These are phyloP conservation scores for Panopea generosa DNA, from an alignment of 2,888 invertebrate genomes.

Conservation along the genomic window DNA sequence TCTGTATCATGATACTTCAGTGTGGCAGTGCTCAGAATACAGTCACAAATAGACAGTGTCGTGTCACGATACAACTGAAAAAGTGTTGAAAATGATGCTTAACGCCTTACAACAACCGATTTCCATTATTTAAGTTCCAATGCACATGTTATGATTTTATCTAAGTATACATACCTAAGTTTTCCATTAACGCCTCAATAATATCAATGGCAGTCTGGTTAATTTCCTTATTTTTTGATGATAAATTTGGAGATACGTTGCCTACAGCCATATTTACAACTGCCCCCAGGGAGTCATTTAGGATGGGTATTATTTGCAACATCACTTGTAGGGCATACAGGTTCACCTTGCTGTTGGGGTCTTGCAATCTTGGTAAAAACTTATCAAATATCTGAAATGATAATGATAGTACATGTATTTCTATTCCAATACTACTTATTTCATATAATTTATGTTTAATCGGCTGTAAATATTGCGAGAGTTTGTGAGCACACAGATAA, in stretches of 20 bases:
- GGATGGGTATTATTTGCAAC: slow-evolving; percentile 74
- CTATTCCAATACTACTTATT: too few relatives aligned
- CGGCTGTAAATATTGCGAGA: too few relatives aligned
- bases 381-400: slow-evolving; percentile 84
- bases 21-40: too few relatives aligned
- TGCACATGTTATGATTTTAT: too few relatives aligned
- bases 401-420: not conserved
- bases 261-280: slow-evolving; percentile 80
- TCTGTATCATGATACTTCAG: too few relatives aligned
- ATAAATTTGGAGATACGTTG: slow-evolving; percentile 82
- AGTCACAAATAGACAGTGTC: too few relatives aligned
- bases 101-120: too few relatives aligned
- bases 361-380: slow-evolving; percentile 83
- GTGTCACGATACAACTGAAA: too few relatives aligned
- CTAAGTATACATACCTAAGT: slow-evolving; percentile 79
- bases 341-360: slow-evolving; percentile 85
- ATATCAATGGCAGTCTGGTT: slow-evolving; percentile 78
- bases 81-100: too few relatives aligned
- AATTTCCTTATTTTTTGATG: slow-evolving; percentile 84
- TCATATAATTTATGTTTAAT: too few relatives aligned
- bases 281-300: slow-evolving; percentile 73
- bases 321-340: slow-evolving; percentile 82
- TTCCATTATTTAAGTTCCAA: too few relatives aligned
- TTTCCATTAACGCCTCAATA: slow-evolving; percentile 79
- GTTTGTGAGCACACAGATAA: too few relatives aligned